phyloP scores from a whole-genome alignment of 2,113 vertebrate species.

The Gasterosteus nipponicus region DNA sequence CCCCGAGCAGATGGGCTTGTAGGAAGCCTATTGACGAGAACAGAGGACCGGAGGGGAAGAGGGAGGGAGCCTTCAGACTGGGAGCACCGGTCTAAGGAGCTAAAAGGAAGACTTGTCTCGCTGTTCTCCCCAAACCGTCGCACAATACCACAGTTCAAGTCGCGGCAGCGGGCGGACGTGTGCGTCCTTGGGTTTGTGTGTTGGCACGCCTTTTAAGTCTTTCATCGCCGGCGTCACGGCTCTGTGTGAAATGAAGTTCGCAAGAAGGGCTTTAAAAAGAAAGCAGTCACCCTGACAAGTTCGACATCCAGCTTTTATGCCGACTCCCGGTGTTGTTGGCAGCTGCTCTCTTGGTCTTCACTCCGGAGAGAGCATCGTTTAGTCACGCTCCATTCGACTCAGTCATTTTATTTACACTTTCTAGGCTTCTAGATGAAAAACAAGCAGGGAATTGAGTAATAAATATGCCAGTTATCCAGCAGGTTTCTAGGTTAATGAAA shows the following conservation, averaged over 20 bases:
- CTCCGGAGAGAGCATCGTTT: constrained; percentile 48
- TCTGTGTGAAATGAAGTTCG: constrained; percentile 69
- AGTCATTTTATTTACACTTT: not conserved
- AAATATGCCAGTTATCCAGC: constrained; percentile 16
- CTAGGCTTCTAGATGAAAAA: not conserved
- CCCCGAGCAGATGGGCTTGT: constrained; percentile 70
- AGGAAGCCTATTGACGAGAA: constrained; percentile 68
- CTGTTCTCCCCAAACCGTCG: constrained; percentile 54
- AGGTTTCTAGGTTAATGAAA: constrained; percentile 10
- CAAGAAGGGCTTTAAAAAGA: constrained; percentile 61
- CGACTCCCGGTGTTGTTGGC: constrained; percentile 44
- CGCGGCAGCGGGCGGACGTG: constrained; percentile 71
- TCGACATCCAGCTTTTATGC: constrained; percentile 66
- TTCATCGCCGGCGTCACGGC: constrained; percentile 50
- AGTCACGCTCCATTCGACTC: constrained; percentile 19
- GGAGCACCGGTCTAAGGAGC: constrained; percentile 40
- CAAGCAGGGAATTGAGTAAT: not conserved
- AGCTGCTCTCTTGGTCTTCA: constrained; percentile 57
- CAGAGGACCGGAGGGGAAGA: constrained; percentile 48
- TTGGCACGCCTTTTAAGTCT: constrained; percentile 60
- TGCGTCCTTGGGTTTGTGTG: constrained; percentile 54
- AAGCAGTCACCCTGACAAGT: constrained; percentile 65
- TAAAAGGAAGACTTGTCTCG: constrained; percentile 75
- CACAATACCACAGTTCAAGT: constrained; percentile 67
- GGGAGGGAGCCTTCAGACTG: constrained; percentile 59